These are phyloP conservation scores for Drosophila kurseongensis DNA, from an alignment of 1,140 invertebrate species.

Conservation along the genomic window DNA sequence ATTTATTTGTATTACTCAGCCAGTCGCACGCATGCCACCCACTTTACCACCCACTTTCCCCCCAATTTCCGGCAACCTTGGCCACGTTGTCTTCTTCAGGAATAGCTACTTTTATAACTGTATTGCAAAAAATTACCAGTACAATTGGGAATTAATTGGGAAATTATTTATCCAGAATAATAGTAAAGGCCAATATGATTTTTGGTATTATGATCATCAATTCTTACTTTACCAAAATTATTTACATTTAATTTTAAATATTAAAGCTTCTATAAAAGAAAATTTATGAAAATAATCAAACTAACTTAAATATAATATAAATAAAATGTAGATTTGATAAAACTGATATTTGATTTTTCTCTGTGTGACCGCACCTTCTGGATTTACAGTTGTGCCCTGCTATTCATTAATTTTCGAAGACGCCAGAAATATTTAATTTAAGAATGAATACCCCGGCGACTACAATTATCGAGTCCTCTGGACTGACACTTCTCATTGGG, in stretches of 20 bases:
- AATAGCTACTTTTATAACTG: constrained; percentile 9
- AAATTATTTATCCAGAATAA: no score
- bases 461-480: constrained; percentile 34
- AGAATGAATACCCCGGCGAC: constrained; percentile 36
- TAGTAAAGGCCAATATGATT: no score
- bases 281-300: no score
- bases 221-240: no score
- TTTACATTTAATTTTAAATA: no score
- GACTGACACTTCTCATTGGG: constrained; percentile 23
- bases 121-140: constrained; percentile 1
- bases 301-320: no score
- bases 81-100: constrained; percentile 31
- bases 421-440: constrained; percentile 82
- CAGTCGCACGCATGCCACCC: constrained; percentile 63
- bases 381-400: constrained; percentile 66
- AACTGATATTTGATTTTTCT: background rate
- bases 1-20: constrained; percentile 77
- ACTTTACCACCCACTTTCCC: background rate
- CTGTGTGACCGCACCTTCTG: constrained; percentile 38
- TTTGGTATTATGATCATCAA: no score
- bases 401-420: constrained; percentile 83
- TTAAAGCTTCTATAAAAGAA: no score
- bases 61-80: constrained; percentile 26
- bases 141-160: background rate
- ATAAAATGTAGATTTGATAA: no score